Evolutionary conservation across 1,140 invertebrate species (phyloP).

Genomic region (Nymphalis io): DNA sequence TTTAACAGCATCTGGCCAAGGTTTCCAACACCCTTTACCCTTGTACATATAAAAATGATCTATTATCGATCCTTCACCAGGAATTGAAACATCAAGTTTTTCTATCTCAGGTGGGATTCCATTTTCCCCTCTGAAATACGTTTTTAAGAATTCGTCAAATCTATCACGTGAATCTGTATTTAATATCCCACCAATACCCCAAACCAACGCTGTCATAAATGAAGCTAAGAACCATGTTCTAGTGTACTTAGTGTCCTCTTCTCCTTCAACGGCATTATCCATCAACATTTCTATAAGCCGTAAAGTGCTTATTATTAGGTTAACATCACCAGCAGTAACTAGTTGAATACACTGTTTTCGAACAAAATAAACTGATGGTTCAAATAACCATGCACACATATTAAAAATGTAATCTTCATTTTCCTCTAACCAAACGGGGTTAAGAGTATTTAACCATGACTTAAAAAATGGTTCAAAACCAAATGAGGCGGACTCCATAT

Average conservation of each 20-base stretch:
- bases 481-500: slow-evolving; percentile 90
- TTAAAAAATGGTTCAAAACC: slow-evolving; percentile 87
- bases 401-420: slow-evolving; percentile 83
- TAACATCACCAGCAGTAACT: slow-evolving; percentile 88
- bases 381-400: slow-evolving; percentile 89
- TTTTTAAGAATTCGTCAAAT: slow-evolving; percentile 85
- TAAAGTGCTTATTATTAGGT: slow-evolving; percentile 86
- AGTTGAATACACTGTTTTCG: slow-evolving; percentile 85
- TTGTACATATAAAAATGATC: slow-evolving; percentile 91
- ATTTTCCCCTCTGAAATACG: slow-evolving; percentile 82
- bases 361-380: slow-evolving; percentile 85
- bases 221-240: slow-evolving; percentile 88
- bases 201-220: slow-evolving; percentile 88
- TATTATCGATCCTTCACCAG: slow-evolving; percentile 87
- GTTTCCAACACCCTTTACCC: slow-evolving; percentile 90
- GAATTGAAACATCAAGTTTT: slow-evolving; percentile 87
- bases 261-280: slow-evolving; percentile 84
- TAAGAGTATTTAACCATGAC: slow-evolving; percentile 87
- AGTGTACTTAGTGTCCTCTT: slow-evolving; percentile 85
- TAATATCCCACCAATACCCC: slow-evolving; percentile 91
- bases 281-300: slow-evolving; percentile 89
- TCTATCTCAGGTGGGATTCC: slow-evolving; percentile 85
- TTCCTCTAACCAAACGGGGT: slow-evolving; percentile 84
- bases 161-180: slow-evolving; percentile 86
- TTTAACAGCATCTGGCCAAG: slow-evolving; percentile 85